Base-by-base conservation (phyloP, 2,113 vertebrate genomes). In the Pycnonotus jocosus region DNA sequence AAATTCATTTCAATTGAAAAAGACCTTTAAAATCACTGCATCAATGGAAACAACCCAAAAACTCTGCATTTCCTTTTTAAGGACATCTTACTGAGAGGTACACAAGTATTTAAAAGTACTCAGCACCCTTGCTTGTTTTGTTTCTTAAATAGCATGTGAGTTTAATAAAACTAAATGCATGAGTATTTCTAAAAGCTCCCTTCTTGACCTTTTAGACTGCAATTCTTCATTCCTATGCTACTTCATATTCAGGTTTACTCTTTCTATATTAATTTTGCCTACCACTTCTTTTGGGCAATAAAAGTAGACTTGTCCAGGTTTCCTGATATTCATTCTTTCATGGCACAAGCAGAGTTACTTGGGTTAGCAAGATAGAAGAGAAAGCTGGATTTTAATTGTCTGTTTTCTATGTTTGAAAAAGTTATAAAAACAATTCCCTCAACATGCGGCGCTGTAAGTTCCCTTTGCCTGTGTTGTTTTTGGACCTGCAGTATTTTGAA, bases 401-500 rank as follows among this genome's bases (percentile, higher is more conserved):
- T 86, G 35, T 48, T 94, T 96, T 92, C 64, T 71, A 13, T 37
- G 83, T 71, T 93, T 85, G 19, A 25, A 47, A 74, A 94, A 82
- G 57, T 47, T 78, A 71, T 15, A 74, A 88, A 94, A 93, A 71
- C 68, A 95, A 56, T 64, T 64, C 54, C 37, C 86, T 71, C 86
- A 48, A 42, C 60, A 53, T 68, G 95, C 0, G 0, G 60, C 17
- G 47, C 50, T 88, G 4, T 66, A 70, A 83, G 31, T 74, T 93
- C 88, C 56, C 68, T 78, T 73, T 38, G 35, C n/a, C 45, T 3
- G 2, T 95, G 86, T 93, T 95, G 65, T 53, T 93, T 92, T 96
- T 96, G 96, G 94, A 92, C 28, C 30, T 57, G 65, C 40, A 65
- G 14, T 81, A 61, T 79, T 94, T 92, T 84, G 88, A 86, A 81